Evolutionary conservation across 2,888 invertebrate species (phyloP).

Genomic region (Drosophila borealis): DNA sequence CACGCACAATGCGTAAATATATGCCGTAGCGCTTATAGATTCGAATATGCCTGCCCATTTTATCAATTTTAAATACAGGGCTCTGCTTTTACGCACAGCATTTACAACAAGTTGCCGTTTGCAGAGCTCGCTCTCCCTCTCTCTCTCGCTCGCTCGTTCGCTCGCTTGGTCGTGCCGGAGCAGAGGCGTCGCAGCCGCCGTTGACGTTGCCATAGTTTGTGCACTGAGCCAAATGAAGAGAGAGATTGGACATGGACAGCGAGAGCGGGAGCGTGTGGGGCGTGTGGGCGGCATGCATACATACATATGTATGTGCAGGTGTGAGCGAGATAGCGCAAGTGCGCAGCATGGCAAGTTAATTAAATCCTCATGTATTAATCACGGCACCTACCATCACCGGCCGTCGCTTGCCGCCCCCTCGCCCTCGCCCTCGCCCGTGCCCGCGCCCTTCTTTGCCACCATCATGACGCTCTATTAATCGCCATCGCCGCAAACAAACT

Average conservation of each 20-base stretch:
- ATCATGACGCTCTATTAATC: constrained; percentile 71
- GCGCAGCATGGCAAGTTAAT: constrained; percentile 78
- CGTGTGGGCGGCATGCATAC: constrained; percentile 29
- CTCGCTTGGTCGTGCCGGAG: constrained; percentile 9
- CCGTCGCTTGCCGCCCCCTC: background rate
- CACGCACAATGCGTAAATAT: constrained; percentile 11
- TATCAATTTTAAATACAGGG: constrained; percentile 49
- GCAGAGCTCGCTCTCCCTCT: constrained; percentile 12
- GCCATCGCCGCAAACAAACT: constrained; percentile 63
- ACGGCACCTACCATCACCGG: constrained; percentile 70
- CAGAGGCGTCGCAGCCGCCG: constrained; percentile 27
- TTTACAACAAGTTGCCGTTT: constrained; percentile 57
- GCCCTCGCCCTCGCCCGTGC: background rate
- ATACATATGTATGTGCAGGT: constrained; percentile 15
- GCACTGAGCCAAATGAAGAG: constrained; percentile 26
- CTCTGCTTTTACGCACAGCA: constrained; percentile 33
- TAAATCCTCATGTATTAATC: constrained; percentile 83
- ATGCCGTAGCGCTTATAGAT: constrained; percentile 26
- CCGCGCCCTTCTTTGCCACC: constrained; percentile 9
- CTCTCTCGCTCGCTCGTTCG: constrained; percentile 7
- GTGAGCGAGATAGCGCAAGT: constrained; percentile 59
- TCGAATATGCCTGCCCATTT: constrained; percentile 29
- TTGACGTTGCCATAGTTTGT: constrained; percentile 56
- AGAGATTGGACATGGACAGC: constrained; percentile 15
- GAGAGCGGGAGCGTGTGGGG: constrained; percentile 6